Percentiles rank a stretch among this genome's conserved stretches.
Evolutionary conservation across 2,888 invertebrate species (phyloP).

Genomic region (Coenonympha glycerion): DNA sequence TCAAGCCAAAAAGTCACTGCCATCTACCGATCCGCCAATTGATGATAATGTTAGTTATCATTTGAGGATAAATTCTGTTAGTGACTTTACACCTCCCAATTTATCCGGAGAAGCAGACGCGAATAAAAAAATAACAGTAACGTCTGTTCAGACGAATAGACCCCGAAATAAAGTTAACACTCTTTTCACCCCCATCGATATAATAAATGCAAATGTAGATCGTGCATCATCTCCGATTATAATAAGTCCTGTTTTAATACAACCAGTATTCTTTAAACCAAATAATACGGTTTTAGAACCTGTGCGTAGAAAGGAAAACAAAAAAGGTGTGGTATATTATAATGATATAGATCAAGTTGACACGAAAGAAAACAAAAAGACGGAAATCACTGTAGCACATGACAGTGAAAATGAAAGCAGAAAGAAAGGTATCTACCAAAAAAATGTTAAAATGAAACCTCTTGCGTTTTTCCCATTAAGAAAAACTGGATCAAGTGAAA

Average conservation of each 20-base stretch:
- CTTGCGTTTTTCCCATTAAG: conserved; percentile 50
- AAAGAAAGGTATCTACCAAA: conserved; percentile 51
- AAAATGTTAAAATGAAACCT: conserved; percentile 49
- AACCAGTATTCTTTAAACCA: conserved; percentile 53
- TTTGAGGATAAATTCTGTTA: conserved; percentile 59
- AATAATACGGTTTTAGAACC: conserved; percentile 16
- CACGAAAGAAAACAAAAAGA: conserved; percentile 30
- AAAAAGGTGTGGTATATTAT: conserved; percentile 54
- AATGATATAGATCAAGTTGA: conserved; percentile 60
- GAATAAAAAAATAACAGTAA: conserved; percentile 30
- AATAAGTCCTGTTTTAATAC: conserved; percentile 60
- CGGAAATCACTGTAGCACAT: conserved; percentile 22
- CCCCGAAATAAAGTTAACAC: conserved; percentile 41
- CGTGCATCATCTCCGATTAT: conserved; percentile 49
- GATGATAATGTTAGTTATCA: conserved; percentile 61
- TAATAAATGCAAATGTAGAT: conserved; percentile 41
- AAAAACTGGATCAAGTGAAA: conserved; percentile 42
- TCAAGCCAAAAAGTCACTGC: no score
- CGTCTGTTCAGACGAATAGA: conserved; percentile 30
- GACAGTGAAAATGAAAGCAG: conserved; percentile 33
- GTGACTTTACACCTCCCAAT: conserved; percentile 40
- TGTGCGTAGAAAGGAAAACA: conserved; percentile 33
- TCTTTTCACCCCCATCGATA: conserved; percentile 50
- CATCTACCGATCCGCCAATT: conserved; percentile 30
- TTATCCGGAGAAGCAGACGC: conserved; percentile 29